Evolutionary conservation across 2,797 vertebrate species (phyloP), one percentile per base, ranked within the genome.

Genomic region (Sebastes diaconus): DNA sequence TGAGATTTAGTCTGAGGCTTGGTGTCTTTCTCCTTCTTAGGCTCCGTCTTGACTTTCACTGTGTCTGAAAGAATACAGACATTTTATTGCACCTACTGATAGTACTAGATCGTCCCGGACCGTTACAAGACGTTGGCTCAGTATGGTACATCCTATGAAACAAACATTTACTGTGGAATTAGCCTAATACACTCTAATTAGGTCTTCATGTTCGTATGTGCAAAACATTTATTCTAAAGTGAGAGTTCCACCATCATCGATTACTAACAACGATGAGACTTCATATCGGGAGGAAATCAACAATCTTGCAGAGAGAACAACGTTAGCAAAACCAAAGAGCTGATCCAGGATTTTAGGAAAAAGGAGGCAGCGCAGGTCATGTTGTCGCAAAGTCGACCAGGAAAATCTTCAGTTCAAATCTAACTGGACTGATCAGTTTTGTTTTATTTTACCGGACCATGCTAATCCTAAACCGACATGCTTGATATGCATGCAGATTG

Each of bases 1-100:
- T 80, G 88, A 29, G 79, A 14, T 79, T 87, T 91, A n/a, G 77
- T 16, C 69, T 82, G 86, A 1, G 63, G 70, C 69, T 87, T 92
- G 3, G 32, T 12, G 2, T 89, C 84, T 46, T 81, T 89, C 39
- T 88, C 85, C 66, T 81, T 85, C 66, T 90, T 87, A 8, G 69
- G 39, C 59, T 92, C 88, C 3, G 3, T 32, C 60, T 88, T 89
- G 39, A 83, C 58, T 32, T 79, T 86, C 13, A 46, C 58, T 4
- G 68, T 46, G 36, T 90, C 93, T 93, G 80, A 50, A 87, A 81
- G 63, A 74, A 61, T 5, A 81, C n/a, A 24, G 64, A 9, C 10
- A 27, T 46, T 18, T 18, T 16, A 42, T 39, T 39, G 22, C 34
- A 24, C 1, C 10, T 27, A 11, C 46, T 64, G 18, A 59, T 16